These are phyloP conservation scores for Epistrophe grossulariae DNA, from an alignment of 2,888 invertebrate species.

Conservation along the genomic window DNA sequence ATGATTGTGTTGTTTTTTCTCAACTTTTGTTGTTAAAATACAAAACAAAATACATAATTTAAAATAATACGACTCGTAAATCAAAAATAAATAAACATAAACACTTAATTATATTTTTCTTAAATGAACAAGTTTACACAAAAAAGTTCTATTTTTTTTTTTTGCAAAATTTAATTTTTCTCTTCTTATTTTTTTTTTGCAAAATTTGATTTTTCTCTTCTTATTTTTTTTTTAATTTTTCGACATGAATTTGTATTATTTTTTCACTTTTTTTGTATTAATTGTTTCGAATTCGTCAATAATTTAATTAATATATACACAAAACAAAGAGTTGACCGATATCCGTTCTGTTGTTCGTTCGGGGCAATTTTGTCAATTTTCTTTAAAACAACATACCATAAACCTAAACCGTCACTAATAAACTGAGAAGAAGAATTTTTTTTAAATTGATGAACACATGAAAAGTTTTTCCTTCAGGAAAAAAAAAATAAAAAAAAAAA, in stretches of 20 bases:
- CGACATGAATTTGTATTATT: neutral
- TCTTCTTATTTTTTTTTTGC: neutral
- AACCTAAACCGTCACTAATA: constrained; percentile 59
- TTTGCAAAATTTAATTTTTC: neutral
- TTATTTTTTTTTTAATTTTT: neutral
- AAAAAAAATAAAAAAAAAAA: neutral
- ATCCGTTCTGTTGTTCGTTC: constrained; percentile 11
- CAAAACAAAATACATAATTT: neutral
- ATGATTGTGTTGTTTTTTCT: neutral
- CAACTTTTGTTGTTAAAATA: neutral
- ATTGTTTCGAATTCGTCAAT: neutral
- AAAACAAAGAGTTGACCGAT: constrained; percentile 3
- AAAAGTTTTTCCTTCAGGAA: constrained; percentile 55
- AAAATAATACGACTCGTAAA: neutral
- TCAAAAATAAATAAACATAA: neutral
- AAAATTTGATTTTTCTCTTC: too few relatives aligned
- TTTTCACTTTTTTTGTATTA: neutral
- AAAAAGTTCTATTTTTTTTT: neutral
- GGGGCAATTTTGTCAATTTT: neutral
- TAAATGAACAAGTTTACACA: neutral
- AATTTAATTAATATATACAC: neutral
- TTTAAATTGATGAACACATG: constrained; percentile 59
- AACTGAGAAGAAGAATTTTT: constrained; percentile 59
- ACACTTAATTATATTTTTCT: neutral
- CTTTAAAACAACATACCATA: constrained; percentile 25